Evolutionary conservation across 2,888 invertebrate species (phyloP), one percentile per base, ranked within the genome.

Genomic region (Neoascia interrupta): DNA sequence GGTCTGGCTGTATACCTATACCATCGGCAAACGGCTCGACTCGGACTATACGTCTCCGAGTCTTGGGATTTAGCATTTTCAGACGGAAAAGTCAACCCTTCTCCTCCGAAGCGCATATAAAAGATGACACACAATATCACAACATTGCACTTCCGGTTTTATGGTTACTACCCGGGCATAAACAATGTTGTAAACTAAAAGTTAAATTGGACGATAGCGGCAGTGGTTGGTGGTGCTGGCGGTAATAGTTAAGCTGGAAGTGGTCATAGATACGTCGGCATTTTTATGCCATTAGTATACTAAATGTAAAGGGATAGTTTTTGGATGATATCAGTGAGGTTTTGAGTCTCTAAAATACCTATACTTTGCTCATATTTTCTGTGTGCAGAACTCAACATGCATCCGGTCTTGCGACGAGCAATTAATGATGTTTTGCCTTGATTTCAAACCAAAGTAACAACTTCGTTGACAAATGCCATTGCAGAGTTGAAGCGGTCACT

Each of bases 161-260:
- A 79, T 68, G 79, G 73, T 54, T 61, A 66, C 36, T 54, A 68
- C 37, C 56, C 23, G 61, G 11, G 66, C 79, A 73, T 79, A 79
- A 79, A 68, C 79, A 79, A 73, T 79, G 79, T 79, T 79, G 61
- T 73, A 56, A 79, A 73, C 73, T 61, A 79, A 79, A 79, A 79
- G 73, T 79, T 79, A 68, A 73, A 79, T 79, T 79, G 73, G 61
- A 79, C 61, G 64, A 79, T 53, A 60, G 76, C 45, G 47, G 41
- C 18, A n/a, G 26, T 58, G 19, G 15, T 34, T 37, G 51, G 11
- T 28, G 43, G 1, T 11, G 19, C 15, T 47, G 13, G 28, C 21
- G 15, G 28, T 47, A n/a, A 11, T 37, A 43, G 16, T 36, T 61
- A 21, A 28, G 56, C 5, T 43, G 31, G 4, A 8, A 15, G 28